Conservation (phyloP, 2,888 invertebrate genomes). For the Himalopsyche japonica region DNA sequence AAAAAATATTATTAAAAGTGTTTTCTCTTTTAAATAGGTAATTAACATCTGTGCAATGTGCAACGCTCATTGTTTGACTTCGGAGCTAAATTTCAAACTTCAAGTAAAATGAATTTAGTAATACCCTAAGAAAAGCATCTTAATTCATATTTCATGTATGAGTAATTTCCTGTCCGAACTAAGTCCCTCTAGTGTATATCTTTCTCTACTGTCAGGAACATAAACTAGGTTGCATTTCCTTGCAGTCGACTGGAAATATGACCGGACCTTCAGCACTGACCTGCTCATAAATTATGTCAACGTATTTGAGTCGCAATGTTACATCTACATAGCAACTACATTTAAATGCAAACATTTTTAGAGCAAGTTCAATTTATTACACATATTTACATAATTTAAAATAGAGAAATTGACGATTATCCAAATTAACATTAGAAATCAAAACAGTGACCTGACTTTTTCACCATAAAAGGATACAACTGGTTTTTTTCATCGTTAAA, state of each 20-base stretch:
- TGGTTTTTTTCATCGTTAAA: too few species aligned
- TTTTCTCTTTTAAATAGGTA: too few species aligned
- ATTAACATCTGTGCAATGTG: too few species aligned
- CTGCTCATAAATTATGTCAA: not conserved
- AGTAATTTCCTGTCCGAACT: not conserved
- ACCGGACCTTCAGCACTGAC: not conserved
- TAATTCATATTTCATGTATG: not conserved
- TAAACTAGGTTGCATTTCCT: not conserved
- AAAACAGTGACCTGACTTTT: too few species aligned
- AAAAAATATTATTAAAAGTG: too few species aligned
- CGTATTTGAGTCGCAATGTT: not conserved
- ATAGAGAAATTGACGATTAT: too few species aligned
- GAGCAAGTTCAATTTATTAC: not conserved
- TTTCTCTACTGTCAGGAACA: not conserved
- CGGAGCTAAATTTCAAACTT: too few species aligned
- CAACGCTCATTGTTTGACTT: too few species aligned
- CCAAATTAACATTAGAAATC: too few species aligned
- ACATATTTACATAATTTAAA: not conserved
- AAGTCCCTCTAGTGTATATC: not conserved
- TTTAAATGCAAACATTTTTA: not conserved
- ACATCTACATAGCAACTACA: not conserved
- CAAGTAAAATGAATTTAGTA: too few species aligned
- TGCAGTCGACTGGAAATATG: not conserved
- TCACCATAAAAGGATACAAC: too few species aligned
- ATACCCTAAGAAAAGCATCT: not conserved